Base-by-base conservation (phyloP, 2,888 invertebrate genomes). In the Macropis europaea region DNA sequence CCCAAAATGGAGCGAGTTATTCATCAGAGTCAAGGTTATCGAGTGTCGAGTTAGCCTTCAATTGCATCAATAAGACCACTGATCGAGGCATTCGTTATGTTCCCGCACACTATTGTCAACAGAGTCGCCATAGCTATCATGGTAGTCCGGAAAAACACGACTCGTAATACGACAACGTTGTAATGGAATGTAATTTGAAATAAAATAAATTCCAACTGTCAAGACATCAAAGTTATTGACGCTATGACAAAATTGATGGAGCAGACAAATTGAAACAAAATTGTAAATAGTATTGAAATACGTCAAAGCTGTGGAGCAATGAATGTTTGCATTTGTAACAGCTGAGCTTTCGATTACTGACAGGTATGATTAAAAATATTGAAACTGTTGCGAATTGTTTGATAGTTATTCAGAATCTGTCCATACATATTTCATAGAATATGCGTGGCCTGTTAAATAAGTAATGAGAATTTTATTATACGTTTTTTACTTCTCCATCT, bases 181-280 rank as follows among this genome's bases (percentile, higher is more conserved):
- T 24, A 17, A 0, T 15, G 45, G 43, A 62, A 52, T 32, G 63
- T 26, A 63, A 62, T 47, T 53, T 38, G 45, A 36, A 62, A 38
- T 30, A 30, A 53, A 62, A 67, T 62, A 62, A 67, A 67, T 67
- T 67, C 52, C 52, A 38, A 62, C 62, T 53, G 63, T 45, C 45
- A 30, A 11, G 53, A 36, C 22, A 38, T 62, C 62, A 26, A 53
- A 62, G 38, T 53, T 53, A 53, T 30, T 19, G 30, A 43, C 7
- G 15, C 32, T 30, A 32, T 9, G 11, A 22, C 15, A 32, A 13
- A n/a, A 30, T 43, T 28, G 66, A 15, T 36, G 13, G n/a, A 36
- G 30, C 30, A 7, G 28, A 38, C 45, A 36, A 0, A 7, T 11
- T 0, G 24, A 34, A 3, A 11, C 28, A 30, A 36, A 28, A 40